Evolutionary conservation across 2,113 vertebrate species (phyloP), one percentile per base, ranked within the genome.

Genomic region (Thamnaconus septentrionalis): DNA sequence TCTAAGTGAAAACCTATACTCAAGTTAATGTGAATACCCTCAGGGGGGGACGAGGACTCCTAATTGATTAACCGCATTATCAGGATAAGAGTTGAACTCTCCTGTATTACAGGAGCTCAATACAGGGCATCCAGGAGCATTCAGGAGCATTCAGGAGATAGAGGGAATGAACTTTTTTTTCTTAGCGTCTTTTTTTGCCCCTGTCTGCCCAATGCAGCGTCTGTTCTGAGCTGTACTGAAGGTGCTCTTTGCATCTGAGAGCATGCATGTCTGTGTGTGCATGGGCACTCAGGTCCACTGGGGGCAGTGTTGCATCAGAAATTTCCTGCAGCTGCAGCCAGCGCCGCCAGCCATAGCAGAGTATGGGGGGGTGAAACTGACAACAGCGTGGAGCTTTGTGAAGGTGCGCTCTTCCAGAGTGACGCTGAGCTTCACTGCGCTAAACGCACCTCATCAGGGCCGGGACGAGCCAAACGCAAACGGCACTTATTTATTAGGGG

Each of bases 1-100:
- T 89, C 86, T 89, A 89, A 90, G 86, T 86, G 87, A 90, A 90
- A 90, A 90, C 89, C 89, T 90, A 90, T 90, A 90, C 86, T 90
- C 86, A 85, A 90, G 85, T 89, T 89, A 90, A 89, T 89, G 87
- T 87, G 87, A 90, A 82, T 66, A 81, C 78, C 87, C 89, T 77
- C 82, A 53, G 76, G 85, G 85, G 76, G 85, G 85, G 87, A 86
- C 41, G 43, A 83, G 82, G 83, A 79, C 85, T 82, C 79, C 78
- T 88, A 90, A 90, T 90, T 90, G 86, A 90, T 90, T 89, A 88
- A 85, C 83, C 80, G 83, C 80, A 87, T 89, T 89, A 88, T 59
- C 80, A 31, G 72, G 84, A 87, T 85, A 86, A 88, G 85, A 85
- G 80, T 81, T 83, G 83, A 89, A 85, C 81, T 66, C 79, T 74